A percentile compares a stretch with the other conserved stretches of the same genome.
Evolutionary conservation across 2,888 invertebrate species (phyloP).

Genomic region (Minunthozetes semirufus): DNA sequence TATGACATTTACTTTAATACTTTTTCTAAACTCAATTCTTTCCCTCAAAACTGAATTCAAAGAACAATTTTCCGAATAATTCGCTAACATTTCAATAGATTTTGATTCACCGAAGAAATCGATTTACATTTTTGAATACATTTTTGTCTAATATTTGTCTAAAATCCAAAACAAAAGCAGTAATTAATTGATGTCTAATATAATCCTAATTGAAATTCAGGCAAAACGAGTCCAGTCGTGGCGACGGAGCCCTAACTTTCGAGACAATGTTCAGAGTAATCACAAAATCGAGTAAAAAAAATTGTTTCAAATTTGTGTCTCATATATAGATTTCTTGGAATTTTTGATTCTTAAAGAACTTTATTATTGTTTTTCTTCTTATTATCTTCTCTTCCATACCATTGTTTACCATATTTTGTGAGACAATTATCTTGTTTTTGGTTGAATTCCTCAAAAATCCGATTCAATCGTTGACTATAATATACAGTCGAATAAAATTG

Average conservation of each 20-base stretch:
- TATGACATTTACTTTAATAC: constrained; percentile 7
- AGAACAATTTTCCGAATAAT: background rate
- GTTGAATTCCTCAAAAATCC: background rate
- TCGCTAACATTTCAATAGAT: background rate
- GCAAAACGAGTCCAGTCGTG: constrained; percentile 51
- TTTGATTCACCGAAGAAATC: background rate
- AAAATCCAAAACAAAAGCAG: background rate
- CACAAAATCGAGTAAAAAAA: constrained; percentile 50
- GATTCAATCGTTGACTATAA: background rate
- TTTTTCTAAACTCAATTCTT: background rate
- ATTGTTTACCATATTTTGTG: background rate
- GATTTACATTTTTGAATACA: background rate
- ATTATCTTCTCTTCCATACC: background rate
- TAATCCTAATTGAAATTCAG: constrained; percentile 32
- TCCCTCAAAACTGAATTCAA: background rate
- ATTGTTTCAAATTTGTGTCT: background rate
- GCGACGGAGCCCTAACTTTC: constrained; percentile 95
- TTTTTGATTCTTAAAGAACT: background rate
- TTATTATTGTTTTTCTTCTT: background rate
- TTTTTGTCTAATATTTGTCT: background rate
- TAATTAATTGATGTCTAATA: background rate
- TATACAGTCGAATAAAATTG: constrained; percentile 9
- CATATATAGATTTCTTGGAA: background rate
- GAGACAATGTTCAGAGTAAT: constrained; percentile 55
- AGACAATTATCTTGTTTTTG: background rate